Evolutionary conservation across 2,797 vertebrate species (phyloP).

Genomic region (Esox masquinongy): DNA sequence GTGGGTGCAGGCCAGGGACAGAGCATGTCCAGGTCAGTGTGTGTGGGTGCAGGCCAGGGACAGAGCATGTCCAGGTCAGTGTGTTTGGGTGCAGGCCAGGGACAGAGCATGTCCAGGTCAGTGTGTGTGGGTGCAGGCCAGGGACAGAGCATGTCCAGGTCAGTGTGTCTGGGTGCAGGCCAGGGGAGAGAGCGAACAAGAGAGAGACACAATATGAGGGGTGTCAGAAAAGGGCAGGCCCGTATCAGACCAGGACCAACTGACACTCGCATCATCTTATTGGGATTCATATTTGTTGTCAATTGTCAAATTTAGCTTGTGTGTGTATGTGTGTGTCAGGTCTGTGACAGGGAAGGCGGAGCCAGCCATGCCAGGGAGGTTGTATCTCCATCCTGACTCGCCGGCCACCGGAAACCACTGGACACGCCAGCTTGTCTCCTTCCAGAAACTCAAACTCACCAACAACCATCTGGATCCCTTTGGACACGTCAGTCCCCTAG

Average conservation of each 20-base stretch:
- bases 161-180: too few relatives aligned
- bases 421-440: slow-evolving; percentile 96
- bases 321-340: slow-evolving; percentile 66
- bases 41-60: not conserved
- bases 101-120: too few relatives aligned
- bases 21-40: not conserved
- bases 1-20: not conserved
- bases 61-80: too few relatives aligned
- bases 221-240: not conserved
- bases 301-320: not conserved
- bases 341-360: slow-evolving; percentile 94
- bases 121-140: too few relatives aligned
- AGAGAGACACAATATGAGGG: not conserved
- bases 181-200: too few relatives aligned
- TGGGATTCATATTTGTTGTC: not conserved
- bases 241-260: slow-evolving; percentile 2
- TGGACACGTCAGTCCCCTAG: slow-evolving; percentile 84
- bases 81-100: too few relatives aligned
- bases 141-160: too few relatives aligned
- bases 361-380: slow-evolving; percentile 92
- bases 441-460: slow-evolving; percentile 97
- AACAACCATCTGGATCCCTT: slow-evolving; percentile 98
- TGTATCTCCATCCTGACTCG: slow-evolving; percentile 95
- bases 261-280: not conserved
- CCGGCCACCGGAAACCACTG: slow-evolving; percentile 93